These are phyloP conservation scores for Pteronotus mesoamericanus DNA, from an alignment of 2,797 vertebrate species.

Conservation along the genomic window DNA sequence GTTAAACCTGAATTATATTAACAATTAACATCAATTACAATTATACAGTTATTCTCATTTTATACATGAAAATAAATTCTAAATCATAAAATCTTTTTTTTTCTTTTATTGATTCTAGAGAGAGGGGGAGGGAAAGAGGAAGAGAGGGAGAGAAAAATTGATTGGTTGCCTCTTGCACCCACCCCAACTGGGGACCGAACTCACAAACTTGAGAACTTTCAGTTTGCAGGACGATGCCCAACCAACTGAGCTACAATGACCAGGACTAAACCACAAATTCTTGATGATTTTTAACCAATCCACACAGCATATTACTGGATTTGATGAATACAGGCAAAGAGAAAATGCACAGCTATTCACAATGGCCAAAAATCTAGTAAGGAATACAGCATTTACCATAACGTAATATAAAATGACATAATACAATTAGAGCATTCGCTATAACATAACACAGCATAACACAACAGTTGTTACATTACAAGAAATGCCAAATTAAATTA, in stretches of 20 bases:
- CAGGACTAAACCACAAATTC: not conserved
- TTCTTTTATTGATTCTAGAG: not conserved
- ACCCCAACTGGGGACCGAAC: not conserved
- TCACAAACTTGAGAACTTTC: not conserved
- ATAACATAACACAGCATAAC: not conserved
- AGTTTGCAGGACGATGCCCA: not conserved
- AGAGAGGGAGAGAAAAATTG: not conserved
- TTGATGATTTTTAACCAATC: not conserved
- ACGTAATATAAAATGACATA: not conserved
- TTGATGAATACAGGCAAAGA: not conserved
- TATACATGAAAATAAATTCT: not conserved
- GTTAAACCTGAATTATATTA: slow-evolving; percentile 3
- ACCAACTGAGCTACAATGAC: not conserved
- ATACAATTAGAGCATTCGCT: too few species aligned
- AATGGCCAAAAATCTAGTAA: slow-evolving; percentile 20
- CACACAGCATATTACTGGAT: not conserved
- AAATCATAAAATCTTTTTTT: slow-evolving; percentile 5
- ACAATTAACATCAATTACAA: slow-evolving; percentile 38
- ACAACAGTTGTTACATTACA: not conserved
- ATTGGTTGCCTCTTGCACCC: not conserved
- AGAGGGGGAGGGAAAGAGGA: not conserved
- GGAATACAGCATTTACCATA: slow-evolving; percentile 16
- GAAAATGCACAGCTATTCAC: not conserved
- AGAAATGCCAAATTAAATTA: slow-evolving; percentile 9
- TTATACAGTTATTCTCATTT: not conserved